These are phyloP conservation scores for Alexandromys oeconomus DNA, from an alignment of 2,797 vertebrate species.

Conservation along the genomic window DNA sequence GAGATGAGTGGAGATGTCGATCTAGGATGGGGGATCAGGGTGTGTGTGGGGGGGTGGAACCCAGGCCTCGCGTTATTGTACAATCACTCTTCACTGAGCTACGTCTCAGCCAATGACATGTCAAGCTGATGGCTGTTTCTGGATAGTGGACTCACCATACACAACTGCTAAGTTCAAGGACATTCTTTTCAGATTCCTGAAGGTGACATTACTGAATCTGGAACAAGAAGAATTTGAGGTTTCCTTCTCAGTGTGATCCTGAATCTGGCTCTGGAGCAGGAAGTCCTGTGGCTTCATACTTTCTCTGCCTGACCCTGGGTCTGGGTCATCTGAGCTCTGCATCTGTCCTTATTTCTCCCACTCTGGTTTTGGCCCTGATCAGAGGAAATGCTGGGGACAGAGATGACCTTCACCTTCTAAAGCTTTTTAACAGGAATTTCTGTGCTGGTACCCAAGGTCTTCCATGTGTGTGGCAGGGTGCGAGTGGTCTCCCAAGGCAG, in stretches of 20 bases:
- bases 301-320: background rate
- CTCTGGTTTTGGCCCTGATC: background rate
- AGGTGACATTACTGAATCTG: conserved; percentile 11
- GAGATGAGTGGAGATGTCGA: background rate
- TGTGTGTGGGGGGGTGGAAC: no score
- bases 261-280: background rate
- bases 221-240: background rate
- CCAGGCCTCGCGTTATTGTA: background rate
- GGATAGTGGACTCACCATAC: background rate
- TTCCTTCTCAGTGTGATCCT: background rate
- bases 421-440: background rate
- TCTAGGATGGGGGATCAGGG: background rate
- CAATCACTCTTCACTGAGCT: background rate
- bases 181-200: conserved; percentile 45
- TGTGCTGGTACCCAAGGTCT: background rate
- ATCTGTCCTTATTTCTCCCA: background rate
- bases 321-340: background rate
- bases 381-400: background rate
- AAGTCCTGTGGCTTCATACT: background rate
- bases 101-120: no score
- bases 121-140: background rate
- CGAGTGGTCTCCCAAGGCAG: background rate
- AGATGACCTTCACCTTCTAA: background rate
- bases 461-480: background rate
- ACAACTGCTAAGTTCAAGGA: background rate